Evolutionary conservation across 2,797 vertebrate genomes (phyloP).

Genomic region (Acrocephalus scirpaceus): DNA sequence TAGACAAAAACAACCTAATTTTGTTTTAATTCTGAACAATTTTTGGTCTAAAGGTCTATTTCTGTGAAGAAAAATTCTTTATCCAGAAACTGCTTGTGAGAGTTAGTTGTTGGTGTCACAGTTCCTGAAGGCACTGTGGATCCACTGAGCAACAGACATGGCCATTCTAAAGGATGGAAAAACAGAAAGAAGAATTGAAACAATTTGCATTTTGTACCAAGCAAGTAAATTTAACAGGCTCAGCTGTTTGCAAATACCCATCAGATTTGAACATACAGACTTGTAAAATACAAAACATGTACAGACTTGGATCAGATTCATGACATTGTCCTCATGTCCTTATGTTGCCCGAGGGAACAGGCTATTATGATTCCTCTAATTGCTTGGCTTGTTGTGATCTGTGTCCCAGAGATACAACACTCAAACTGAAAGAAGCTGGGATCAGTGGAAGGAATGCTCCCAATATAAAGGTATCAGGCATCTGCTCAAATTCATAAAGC

Average conservation of each 20-base stretch:
- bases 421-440: neutral
- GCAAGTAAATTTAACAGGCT: neutral
- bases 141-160: slow-evolving; percentile 98
- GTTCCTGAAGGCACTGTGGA: slow-evolving; percentile 98
- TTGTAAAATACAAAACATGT: neutral
- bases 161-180: slow-evolving; percentile 85
- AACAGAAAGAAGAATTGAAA: slow-evolving; percentile 6
- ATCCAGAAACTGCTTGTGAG: slow-evolving; percentile 69
- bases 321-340: neutral
- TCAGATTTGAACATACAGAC: neutral
- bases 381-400: neutral
- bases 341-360: neutral
- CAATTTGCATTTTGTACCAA: neutral
- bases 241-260: neutral
- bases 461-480: neutral
- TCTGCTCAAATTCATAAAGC: neutral
- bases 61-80: slow-evolving; percentile 77
- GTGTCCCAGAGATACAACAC: neutral
- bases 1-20: slow-evolving; percentile 72
- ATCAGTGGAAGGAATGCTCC: neutral
- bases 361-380: neutral
- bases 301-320: neutral
- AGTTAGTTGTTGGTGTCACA: slow-evolving; percentile 74
- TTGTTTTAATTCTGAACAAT: slow-evolving; percentile 80
- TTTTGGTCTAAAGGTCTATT: slow-evolving; percentile 88